These are phyloP conservation scores for Cladopsammia gracilis DNA, from an alignment of 64 coral and sea anemone species.

Conservation along the genomic window DNA sequence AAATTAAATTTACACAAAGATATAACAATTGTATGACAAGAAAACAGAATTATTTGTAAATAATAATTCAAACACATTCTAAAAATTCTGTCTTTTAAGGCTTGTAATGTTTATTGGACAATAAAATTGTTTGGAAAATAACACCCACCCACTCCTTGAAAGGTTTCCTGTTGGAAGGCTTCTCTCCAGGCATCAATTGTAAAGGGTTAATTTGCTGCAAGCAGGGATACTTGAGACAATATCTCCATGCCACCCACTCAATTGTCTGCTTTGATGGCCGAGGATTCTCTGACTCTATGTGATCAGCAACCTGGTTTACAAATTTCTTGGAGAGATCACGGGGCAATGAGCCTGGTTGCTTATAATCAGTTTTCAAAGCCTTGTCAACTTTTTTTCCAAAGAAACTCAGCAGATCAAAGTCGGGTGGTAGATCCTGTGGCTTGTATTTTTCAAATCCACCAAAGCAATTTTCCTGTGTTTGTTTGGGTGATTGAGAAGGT, in stretches of 20 bases:
- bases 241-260: conserved; percentile 17
- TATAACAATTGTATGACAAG: too few relatives aligned
- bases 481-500: too few relatives aligned
- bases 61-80: too few relatives aligned
- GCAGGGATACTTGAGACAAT: conserved; percentile 24
- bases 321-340: neutral
- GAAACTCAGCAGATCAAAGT: conserved; percentile 32
- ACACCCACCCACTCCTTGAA: conserved; percentile 16
- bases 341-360: conserved; percentile 26
- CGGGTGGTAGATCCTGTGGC: conserved; percentile 4
- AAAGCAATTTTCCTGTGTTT: too few relatives aligned
- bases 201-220: conserved; percentile 17
- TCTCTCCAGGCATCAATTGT: neutral
- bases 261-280: neutral
- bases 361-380: conserved; percentile 1
- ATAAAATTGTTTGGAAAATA: too few relatives aligned
- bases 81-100: too few relatives aligned
- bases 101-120: too few relatives aligned
- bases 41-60: too few relatives aligned
- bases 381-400: conserved; percentile 41
- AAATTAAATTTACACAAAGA: too few relatives aligned
- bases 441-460: neutral
- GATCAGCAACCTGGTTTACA: conserved; percentile 27
- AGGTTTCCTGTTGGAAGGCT: conserved; percentile 6
- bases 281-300: conserved; percentile 8